Conservation (phyloP, 1,140 invertebrate species). For the Sinella curviseta region DNA sequence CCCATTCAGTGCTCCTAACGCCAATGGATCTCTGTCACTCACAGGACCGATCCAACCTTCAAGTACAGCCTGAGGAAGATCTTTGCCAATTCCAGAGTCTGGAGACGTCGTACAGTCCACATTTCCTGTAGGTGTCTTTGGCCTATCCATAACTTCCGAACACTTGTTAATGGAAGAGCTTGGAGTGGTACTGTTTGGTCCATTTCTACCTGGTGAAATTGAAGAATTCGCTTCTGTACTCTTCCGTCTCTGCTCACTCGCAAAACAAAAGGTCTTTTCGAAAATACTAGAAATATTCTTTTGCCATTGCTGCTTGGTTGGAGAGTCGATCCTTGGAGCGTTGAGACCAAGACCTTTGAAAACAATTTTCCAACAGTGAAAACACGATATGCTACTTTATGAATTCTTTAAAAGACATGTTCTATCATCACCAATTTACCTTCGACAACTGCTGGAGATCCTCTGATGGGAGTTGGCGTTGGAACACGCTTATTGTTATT, state of each 20-base stretch:
- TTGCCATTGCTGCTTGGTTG: conserved; percentile 65
- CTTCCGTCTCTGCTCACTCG: conserved; percentile 75
- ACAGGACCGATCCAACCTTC: conserved; percentile 14
- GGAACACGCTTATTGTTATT: neutral
- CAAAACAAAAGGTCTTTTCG: conserved; percentile 81
- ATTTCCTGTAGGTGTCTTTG: conserved; percentile 45
- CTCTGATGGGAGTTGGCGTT: conserved; percentile 5
- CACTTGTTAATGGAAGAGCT: conserved; percentile 50
- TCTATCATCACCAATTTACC: neutral
- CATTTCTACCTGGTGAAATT: conserved; percentile 40
- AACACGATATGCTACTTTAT: neutral
- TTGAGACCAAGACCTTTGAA: conserved; percentile 4
- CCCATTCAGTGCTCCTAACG: neutral
- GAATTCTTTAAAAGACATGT: neutral
- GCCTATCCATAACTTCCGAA: conserved; percentile 35
- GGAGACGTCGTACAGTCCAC: conserved; percentile 70
- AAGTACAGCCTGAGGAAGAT: conserved; percentile 51
- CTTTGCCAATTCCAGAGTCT: conserved; percentile 74
- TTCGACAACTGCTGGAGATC: conserved; percentile 19
- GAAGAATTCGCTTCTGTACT: conserved; percentile 66
- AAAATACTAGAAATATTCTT: conserved; percentile 82
- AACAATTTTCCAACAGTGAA: neutral
- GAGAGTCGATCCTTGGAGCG: conserved; percentile 39
- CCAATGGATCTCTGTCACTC: conserved; percentile 6
- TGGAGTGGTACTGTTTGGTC: conserved; percentile 51